Base-by-base conservation (phyloP, 2,888 invertebrate species). In the Lacanobia wlatinum region DNA sequence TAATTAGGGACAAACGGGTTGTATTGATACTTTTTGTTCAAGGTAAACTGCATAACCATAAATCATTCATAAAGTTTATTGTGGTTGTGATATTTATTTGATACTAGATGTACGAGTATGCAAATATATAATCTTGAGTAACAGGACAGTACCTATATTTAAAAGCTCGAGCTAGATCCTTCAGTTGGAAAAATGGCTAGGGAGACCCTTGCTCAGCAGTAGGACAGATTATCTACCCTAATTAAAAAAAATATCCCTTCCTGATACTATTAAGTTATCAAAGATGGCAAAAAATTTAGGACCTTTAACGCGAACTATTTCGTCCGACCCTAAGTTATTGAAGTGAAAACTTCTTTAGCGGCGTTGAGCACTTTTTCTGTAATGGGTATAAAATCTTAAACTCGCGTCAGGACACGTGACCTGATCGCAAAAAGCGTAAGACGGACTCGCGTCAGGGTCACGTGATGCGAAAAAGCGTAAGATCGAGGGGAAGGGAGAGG, bases 1-100 rank as follows among this genome's bases (percentile, higher is more conserved):
- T 40, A 7, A 64, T 63, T 67, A 70, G 56, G 63, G 66, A 18
- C 16, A 60, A 73, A 78, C 82, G 14, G 50, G 69, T 78, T 70
- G 43, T 58, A 67, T 55, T 64, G 53, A 67, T 70, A 73, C 23
- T 69, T 21, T 66, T 67, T 73, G 55, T 55, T 73, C 66, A 73
- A 80, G 67, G 78, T 82, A 60, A 73, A 67, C 64, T 53, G 43
- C 2, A 48, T 38, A 16, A 46, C 61, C 9, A 38, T 21, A 23
- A 8, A 34, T 52, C 21, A 12, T 8, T 40, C 12, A 59, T 21
- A 58, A 50, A 16, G 10, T 21, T 21, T 14, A 2, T 63, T 40
- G 18, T 40, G 21, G 2, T 52, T 6, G 4, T 43, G 43, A 43
- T 43, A 43, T 1, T n/a, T 5, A 38, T 12, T 69, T 50, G 8